These are phyloP conservation scores for Sceloporus undulatus DNA, from an alignment of 2,113 vertebrate genomes.

Conservation along the genomic window DNA sequence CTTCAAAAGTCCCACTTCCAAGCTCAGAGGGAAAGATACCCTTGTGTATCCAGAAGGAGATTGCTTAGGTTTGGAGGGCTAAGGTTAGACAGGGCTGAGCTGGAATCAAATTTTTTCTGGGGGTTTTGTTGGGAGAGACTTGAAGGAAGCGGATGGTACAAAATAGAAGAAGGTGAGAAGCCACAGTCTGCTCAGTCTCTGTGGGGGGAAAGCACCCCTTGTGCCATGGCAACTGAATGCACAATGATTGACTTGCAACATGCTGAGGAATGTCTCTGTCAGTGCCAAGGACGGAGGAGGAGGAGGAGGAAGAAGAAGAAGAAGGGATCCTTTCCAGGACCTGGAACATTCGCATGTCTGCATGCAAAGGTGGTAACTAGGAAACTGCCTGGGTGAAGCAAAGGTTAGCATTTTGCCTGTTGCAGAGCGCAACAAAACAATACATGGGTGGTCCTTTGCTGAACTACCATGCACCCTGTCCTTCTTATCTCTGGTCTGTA, in stretches of 20 bases:
- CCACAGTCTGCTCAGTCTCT: neutral
- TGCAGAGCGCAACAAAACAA: neutral
- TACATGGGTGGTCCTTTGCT: neutral
- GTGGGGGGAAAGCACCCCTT: neutral
- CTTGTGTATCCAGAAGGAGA: no score
- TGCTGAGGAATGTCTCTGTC: neutral
- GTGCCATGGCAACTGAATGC: neutral
- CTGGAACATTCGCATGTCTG: no score
- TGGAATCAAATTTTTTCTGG: neutral
- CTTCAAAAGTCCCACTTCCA: no score
- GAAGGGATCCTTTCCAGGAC: neutral
- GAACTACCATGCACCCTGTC: neutral
- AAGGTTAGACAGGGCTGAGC: neutral
- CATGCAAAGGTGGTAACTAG: neutral
- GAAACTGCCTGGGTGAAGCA: neutral
- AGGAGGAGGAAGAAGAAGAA: neutral
- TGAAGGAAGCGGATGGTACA: neutral
- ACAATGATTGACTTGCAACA: neutral
- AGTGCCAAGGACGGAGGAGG: constrained; percentile 3
- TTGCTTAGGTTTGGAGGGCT: neutral
- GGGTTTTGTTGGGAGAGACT: neutral
- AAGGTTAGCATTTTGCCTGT: neutral
- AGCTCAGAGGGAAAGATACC: no score
- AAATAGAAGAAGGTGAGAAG: no score
- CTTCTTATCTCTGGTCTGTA: no score